Evolutionary conservation across 2,797 vertebrate genomes (phyloP), one percentile per base, ranked within the genome.

Genomic region (Philypnodon macrostomus): DNA sequence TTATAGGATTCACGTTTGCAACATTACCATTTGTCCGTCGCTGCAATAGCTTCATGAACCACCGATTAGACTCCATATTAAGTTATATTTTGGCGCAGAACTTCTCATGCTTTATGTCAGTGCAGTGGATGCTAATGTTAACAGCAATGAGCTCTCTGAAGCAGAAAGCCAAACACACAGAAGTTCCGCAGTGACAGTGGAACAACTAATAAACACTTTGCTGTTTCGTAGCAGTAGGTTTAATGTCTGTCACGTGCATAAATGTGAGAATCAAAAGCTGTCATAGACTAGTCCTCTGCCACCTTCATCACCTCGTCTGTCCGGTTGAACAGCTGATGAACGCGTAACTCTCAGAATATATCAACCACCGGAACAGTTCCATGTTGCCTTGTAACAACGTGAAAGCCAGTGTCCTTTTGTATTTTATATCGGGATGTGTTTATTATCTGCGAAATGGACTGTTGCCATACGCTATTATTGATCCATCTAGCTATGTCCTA

Each of bases 71-170:
- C 7, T 48, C 36, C 40, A 23, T 41, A 2, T 19, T 15, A 8
- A 45, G 58, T 31, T 36, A 17, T n/a, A n/a, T n/a, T n/a, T n/a
- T n/a, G 21, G 34, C 10, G 18, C 17, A 35, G 1, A 11, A n/a
- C n/a, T 14, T 14, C 9, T n/a, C 16, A 19, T 18, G n/a, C 8
- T 41, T 3, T 8, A 23, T 33, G 29, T 24, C 9, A 11, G 16
- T 47, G n/a, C 18, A 33, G 7, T 4, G 4, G 31, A 24, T n/a
- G 52, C 21, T 26, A 39, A 30, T 1, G 17, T 19, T 53, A 58
- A 53, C 26, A 42, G 24, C 48, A 47, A 2, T n/a, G n/a, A n/a
- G n/a, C n/a, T n/a, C n/a, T n/a, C n/a, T n/a, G 4, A 10, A 14
- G 5, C 13, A 14, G 5, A 41, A 18, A 35, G 4, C 2, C 13